These are phyloP conservation scores for Gambelia wislizenii DNA, from an alignment of 2,797 vertebrate species.

Conservation along the genomic window DNA sequence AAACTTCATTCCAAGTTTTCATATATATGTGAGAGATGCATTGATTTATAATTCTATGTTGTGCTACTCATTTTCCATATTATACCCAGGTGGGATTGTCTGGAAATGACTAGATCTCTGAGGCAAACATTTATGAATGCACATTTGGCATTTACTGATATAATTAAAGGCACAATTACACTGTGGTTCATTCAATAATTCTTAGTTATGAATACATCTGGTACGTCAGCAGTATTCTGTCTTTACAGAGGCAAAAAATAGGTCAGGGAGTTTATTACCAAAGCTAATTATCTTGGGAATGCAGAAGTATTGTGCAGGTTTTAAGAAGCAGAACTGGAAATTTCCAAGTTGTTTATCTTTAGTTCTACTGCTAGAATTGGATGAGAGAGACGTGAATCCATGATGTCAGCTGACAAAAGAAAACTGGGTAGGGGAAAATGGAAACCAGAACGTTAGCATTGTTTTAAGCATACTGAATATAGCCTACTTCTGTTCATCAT, in stretches of 20 bases:
- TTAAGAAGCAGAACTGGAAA: neutral
- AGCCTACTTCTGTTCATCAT: neutral
- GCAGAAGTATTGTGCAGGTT: neutral
- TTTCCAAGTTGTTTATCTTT: neutral
- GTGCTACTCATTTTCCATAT: no score
- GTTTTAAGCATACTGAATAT: neutral
- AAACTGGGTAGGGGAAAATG: neutral
- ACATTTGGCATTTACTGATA: neutral
- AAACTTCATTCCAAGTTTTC: neutral
- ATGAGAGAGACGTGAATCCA: neutral
- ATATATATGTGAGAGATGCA: neutral
- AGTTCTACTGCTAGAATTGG: neutral
- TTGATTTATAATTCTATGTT: no score
- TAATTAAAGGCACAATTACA: neutral
- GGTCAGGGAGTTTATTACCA: neutral
- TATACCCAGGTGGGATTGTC: neutral
- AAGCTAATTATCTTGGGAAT: neutral
- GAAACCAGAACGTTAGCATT: neutral
- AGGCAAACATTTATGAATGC: conserved; percentile 3
- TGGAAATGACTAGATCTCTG: neutral
- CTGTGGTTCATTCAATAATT: neutral
- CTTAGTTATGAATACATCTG: neutral
- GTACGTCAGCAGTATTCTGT: neutral
- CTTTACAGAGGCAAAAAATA: neutral
- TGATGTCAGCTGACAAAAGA: neutral